Evolutionary conservation across 2,888 invertebrate species (phyloP), one percentile per base, ranked within the genome.

Genomic region (Eristalis tenax): DNA sequence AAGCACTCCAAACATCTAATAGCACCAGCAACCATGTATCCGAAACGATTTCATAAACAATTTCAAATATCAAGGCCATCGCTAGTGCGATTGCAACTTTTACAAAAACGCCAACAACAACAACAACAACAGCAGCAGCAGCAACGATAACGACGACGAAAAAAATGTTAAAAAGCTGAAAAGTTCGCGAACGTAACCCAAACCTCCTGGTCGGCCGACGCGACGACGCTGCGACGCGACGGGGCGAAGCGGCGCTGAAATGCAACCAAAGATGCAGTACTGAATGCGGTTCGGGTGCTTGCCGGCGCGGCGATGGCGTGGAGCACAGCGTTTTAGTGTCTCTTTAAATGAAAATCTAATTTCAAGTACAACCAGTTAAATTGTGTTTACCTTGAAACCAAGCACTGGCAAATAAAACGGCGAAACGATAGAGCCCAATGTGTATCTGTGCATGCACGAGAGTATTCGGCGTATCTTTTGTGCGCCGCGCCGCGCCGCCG

Each of bases 301-400:
- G 61, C 22, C 57, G 50, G 10, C 65, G 43, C 57, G 35, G 10
- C 65, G 43, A 32, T 71, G 40, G 56, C 64, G 65, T 28, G 23
- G 32, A 61, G 15, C 13, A 26, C 65, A 35, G 56, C 38, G 74
- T 71, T 70, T 76, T 70, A 76, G 82, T 82, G 76, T 82, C 76
- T 82, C 71, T 82, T 76, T 76, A 78, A 83, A 83, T 83, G 76
- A 77, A 83, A 83, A 83, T 83, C 83, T 83, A 83, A 83, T 83
- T 83, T 83, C 83, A 83, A 83, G 83, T 83, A 83, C 83, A 83
- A 83, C 83, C 78, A 83, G 83, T 83, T 83, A 77, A 83, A 83
- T 83, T 83, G 77, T 77, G 83, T 83, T 83, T 83, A 77, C 83
- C 83, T 83, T 83, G 83, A 83, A 83, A 83, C 61, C 61, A 71